Evolutionary conservation across 2,113 vertebrate genomes (phyloP), one percentile per base, ranked within the genome.

Genomic region (Elanus axillaris): DNA sequence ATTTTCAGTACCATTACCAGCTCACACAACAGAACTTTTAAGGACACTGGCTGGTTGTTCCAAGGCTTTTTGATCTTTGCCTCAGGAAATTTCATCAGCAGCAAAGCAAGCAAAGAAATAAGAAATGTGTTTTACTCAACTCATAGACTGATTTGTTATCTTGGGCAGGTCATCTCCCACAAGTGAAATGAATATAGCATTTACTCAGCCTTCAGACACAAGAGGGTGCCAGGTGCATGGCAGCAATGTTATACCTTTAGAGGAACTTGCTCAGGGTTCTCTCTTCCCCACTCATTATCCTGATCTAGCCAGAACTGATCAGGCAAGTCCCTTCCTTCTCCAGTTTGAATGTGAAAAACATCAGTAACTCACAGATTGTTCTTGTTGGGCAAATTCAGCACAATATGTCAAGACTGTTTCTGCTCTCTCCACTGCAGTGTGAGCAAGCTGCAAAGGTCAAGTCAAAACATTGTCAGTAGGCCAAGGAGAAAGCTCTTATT

Each of bases 131-230:
- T 93, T 86, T 69, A 55, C 26, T 74, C 26, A 34, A 2, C 47
- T 43, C 27, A 3, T 3, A 3, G 34, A 17, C 9, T 42, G 31
- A 48, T 13, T 4, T 10, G 15, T 66, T 86, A 32, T 5, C 80
- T 52, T 0, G 2, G 20, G 53, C 58, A 81, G 62, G 36, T 32
- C 47, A 78, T 29, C 31, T 90, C 43, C 59, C 75, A 8, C 16
- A 8, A 6, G 78, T 3, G 31, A 21, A 31, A 42, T 0, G 13
- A 42, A 16, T 5, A 6, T 0, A 10, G 17, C 1, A 21, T 16
- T 45, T 66, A 32, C 71, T 76, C 90, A 52, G 42, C 36, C 53
- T 48, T 45, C 20, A 17, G 17, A 3, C 5, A 40, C 56, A 48
- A 14, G 21, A 53, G 22, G 42, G 75, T 13, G 31, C 16, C 47